phyloP scores from a whole-genome alignment of 2,888 invertebrate species.

The Drepanosiphum platanoidis region DNA sequence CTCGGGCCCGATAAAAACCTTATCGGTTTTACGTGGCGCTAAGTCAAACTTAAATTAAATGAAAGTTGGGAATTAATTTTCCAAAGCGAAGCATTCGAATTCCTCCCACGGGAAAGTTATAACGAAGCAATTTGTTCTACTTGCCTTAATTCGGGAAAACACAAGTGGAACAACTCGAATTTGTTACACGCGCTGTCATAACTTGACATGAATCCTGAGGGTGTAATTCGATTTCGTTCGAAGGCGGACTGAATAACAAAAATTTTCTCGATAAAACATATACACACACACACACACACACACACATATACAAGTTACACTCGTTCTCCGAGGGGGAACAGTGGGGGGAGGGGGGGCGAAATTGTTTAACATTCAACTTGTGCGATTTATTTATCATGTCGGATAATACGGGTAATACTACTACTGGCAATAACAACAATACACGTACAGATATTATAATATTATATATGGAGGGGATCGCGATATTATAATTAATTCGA shows the following conservation, averaged over 20 bases:
- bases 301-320: background rate
- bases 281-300: background rate
- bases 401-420: constrained; percentile 14
- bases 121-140: constrained; percentile 58
- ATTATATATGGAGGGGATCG: background rate
- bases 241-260: constrained; percentile 50
- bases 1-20: constrained; percentile 25
- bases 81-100: constrained; percentile 42
- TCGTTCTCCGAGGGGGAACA: background rate
- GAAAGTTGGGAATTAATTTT: constrained; percentile 58
- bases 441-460: background rate
- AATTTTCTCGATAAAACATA: constrained; percentile 47
- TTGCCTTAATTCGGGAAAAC: constrained; percentile 54
- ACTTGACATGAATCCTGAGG: constrained; percentile 57
- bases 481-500: background rate
- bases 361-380: constrained; percentile 22
- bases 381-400: constrained; percentile 17
- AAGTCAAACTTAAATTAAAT: constrained; percentile 51
- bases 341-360: background rate
- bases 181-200: constrained; percentile 55
- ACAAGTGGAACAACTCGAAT: constrained; percentile 54
- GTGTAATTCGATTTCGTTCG: constrained; percentile 56
- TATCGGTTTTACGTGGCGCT: constrained; percentile 47
- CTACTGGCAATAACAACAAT: background rate
- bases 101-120: constrained; percentile 55